Evolutionary conservation across 2,113 vertebrate species (phyloP).

Genomic region (Fulmarus glacialis): DNA sequence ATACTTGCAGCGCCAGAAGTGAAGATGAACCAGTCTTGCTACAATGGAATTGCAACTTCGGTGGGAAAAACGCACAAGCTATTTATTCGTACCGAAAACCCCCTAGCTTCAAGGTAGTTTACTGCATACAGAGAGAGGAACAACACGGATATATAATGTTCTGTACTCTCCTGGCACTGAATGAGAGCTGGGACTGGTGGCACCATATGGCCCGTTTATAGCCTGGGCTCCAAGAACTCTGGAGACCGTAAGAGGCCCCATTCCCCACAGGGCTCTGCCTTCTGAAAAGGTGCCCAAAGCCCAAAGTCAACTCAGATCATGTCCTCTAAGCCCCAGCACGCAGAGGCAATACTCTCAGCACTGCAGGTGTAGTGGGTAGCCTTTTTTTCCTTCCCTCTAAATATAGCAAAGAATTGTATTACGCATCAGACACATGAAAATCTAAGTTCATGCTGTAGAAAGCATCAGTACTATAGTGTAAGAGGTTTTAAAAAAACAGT

Average conservation of each 20-base stretch:
- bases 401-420: background rate
- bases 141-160: background rate
- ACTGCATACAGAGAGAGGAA: background rate
- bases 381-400: background rate
- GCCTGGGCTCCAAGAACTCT: background rate
- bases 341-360: background rate
- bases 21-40: background rate
- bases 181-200: background rate
- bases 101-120: background rate
- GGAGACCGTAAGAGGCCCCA: background rate
- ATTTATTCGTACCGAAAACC: background rate
- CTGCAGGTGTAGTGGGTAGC: background rate
- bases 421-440: background rate
- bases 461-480: too few species aligned
- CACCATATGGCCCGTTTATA: slow-evolving; percentile 32
- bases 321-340: background rate
- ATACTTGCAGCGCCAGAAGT: background rate
- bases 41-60: background rate
- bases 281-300: background rate
- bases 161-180: slow-evolving; percentile 7
- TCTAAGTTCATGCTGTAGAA: background rate
- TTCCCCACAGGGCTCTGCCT: background rate
- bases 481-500: background rate
- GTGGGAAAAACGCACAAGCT: background rate
- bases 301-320: background rate